Percentiles rank a stretch among this genome's conserved stretches.
Conservation (phyloP, 2,797 vertebrate species). For the Coranthus polyacanthus region DNA sequence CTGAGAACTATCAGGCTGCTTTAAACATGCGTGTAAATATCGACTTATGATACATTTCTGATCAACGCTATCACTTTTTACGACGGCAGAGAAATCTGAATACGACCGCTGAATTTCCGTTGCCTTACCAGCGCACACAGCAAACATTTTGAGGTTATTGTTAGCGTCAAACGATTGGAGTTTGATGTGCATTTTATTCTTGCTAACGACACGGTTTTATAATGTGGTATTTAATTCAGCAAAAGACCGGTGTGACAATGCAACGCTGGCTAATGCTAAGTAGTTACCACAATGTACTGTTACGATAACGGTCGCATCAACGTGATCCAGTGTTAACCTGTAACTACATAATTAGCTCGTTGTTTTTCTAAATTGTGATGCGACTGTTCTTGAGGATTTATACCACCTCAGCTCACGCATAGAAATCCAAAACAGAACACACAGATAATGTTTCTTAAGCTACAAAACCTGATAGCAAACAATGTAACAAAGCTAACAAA, state of each 20-base stretch:
- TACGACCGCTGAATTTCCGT: background rate
- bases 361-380: background rate
- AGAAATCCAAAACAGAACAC: background rate
- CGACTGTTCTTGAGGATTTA: accelerated
- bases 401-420: background rate
- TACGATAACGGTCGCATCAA: conserved; percentile 9
- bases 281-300: background rate
- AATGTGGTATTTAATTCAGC: no score
- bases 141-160: background rate
- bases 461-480: conserved; percentile 26
- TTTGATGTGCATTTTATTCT: background rate
- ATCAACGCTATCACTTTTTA: background rate
- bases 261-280: background rate
- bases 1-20: background rate
- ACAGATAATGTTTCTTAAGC: background rate
- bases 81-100: background rate
- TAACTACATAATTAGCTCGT: background rate
- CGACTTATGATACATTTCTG: background rate
- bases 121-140: background rate
- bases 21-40: background rate
- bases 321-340: conserved; percentile 1
- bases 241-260: no score
- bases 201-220: background rate
- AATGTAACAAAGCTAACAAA: no score
- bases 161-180: background rate